Conservation (phyloP, 2,113 vertebrate genomes). For the Scytalopus superciliaris region DNA sequence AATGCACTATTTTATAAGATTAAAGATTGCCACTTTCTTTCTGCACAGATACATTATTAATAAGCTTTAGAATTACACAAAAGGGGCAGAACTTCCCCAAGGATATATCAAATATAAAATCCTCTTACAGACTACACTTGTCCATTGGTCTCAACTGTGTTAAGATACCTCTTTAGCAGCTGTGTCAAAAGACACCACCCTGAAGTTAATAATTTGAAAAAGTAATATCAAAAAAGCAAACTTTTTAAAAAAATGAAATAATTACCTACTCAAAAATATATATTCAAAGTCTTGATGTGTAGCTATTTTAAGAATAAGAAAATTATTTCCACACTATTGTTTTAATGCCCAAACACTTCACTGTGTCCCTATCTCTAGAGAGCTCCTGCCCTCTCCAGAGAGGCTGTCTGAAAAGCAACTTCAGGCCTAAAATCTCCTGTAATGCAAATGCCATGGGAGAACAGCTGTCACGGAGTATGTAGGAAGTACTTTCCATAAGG, state of each 20-base stretch:
- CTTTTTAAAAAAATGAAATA: neutral
- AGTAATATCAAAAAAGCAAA: neutral
- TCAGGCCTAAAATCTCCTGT: neutral
- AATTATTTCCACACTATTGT: neutral
- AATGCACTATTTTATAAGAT: neutral
- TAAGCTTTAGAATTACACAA: neutral
- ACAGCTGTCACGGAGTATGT: neutral
- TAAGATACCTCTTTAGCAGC: neutral
- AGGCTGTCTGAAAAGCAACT: neutral
- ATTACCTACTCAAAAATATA: neutral
- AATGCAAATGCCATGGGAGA: neutral
- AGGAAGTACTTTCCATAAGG: neutral
- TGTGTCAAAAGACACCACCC: neutral
- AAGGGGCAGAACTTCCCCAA: neutral
- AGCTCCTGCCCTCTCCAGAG: neutral
- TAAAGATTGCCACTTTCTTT: constrained; percentile 2
- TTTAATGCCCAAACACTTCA: neutral
- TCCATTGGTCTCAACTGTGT: neutral
- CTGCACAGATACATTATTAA: neutral
- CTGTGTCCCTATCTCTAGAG: neutral
- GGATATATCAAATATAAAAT: neutral
- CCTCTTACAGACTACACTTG: neutral
- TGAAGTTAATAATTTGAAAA: neutral
- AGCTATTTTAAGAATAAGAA: neutral
- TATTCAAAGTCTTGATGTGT: neutral